Base-by-base conservation (phyloP, 2,888 invertebrate genomes). In the Drosophila vallismaia region DNA sequence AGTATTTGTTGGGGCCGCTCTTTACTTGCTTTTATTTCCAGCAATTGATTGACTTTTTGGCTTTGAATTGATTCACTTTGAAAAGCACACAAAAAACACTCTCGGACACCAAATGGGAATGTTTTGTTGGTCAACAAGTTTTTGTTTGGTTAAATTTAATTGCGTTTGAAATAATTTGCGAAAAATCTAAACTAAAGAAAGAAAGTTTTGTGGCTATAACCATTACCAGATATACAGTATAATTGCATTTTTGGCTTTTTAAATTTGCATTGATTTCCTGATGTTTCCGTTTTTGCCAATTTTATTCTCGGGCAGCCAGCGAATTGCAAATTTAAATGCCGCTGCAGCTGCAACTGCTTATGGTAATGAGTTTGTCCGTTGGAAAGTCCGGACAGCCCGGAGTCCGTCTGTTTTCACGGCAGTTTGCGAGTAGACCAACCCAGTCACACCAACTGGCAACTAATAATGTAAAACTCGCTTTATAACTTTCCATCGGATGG, bases 41-140 rank as follows among this genome's bases (percentile, higher is more conserved):
- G 72, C 67, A 69, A 77, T 86, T 86, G 81, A 83, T 83, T 74
- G 88, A 83, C 86, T 83, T 88, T 87, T 86, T 76, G 74, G 86
- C 86, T 73, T 76, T 74, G 76, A 74, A 84, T 77, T 77, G 75
- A 82, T 86, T 85, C 75, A 71, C 63, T 71, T 68, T 67, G 55
- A 56, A 74, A 79, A 85, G 59, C 48, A 49, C 38, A 67, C 12
- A 56, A 12, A 46, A 33, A 9, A 26, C 24, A 57, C 49, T 55
- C 10, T 28, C 28, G 14, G 6, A 36, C 12, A 33, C 36, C 62
- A 26, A 63, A 64, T 68, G 67, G 54, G 68, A 67, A 53, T 64
- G 68, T 46, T 67, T 33, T 31, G 68, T 33, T 31, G 68, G 45
- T 38, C 45, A 46, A 55, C 67, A 64, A 46, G 67, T 64, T 54